Base-by-base conservation (phyloP, 2,888 invertebrate genomes). In the Oligia strigilis region DNA sequence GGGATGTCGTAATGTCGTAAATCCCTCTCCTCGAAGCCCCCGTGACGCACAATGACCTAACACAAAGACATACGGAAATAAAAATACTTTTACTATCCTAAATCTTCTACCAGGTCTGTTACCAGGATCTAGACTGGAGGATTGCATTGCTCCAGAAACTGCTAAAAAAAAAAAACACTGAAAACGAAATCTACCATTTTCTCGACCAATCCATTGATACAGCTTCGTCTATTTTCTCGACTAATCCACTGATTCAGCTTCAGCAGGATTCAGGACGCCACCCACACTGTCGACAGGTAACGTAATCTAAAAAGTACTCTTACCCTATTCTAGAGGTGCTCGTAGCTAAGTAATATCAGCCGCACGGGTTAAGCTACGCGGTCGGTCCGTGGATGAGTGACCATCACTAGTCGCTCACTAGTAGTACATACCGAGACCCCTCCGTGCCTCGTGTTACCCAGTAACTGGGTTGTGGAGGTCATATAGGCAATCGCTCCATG, bases 271-370 rank as follows among this genome's bases (percentile, higher is more conserved):
- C n/a, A 62, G 29, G 6, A 62, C 3, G 5, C 40, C 14, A 58
- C 58, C 13, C 1, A 4, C 36, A 9, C 19, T 55, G 29, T 17
- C 23, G 23, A 66, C 14, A 60, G 11, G n/a, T 3, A 43, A 43
- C 43, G 17, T 55, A 36, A 62, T 69, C 76, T 66, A n/a, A 78
- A 78, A 64, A 43, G 19, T 13, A 17, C 5, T 29, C 77, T 43
- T 77, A 52, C 29, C 1, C 13, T n/a, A 36, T 19, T 17, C 52
- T 17, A 52, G 52, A 52, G 5, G 17, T 0, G 52, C 52, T 52
- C 52, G 52, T 17, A 17, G 52, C 17, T 52, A 52, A 17, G 17
- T 52, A 52, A 17, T 52, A 52, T 17, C 17, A 55, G 55, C 19
- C 19, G 55, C 55, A 55, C 19, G 52, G 52, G 17, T 52, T 4